Base-by-base conservation (phyloP, 1,140 invertebrate species). In the Euglossa dilemma region DNA sequence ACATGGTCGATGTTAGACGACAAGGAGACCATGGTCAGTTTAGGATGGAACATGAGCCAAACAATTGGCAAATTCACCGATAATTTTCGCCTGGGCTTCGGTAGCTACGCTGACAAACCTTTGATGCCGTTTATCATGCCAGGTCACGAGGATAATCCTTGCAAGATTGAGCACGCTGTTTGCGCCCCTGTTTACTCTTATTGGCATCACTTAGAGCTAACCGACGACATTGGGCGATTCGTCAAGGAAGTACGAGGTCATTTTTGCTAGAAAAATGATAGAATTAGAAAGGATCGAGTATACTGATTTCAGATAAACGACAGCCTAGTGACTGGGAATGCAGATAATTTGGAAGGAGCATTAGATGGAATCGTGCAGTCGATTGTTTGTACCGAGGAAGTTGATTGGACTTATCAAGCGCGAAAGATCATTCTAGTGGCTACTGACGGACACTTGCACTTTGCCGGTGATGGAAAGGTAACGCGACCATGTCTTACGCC, bases 1-100 rank as follows among this genome's bases (percentile, higher is more conserved):
- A 98, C 97, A 11, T 97, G 97, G 94, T 98, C 97, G 7, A 99
- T 99, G 98, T 95, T 95, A 87, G 97, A 98, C 88, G 97, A 98
- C 89, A 97, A 98, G 90, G 95, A 97, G 7, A 98, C 97, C 14
- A 90, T 99, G 45, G 96, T 96, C 5, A 94, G 95, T 50, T 91
- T 99, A n/a, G 97, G 97, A n/a, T 94, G 93, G 20, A 94, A 96
- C 74, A 95, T 98, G 64, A 96, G 95, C 23, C 85, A 92, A 20
- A 93, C 94, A 47, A 95, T 98, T 92, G 95, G 95, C 70, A 96
- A 96, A 77, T 96, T 99, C 63, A 99, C 98, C 0, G 96, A 95
- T 86, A 97, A 98, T 90, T 98, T 98, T 94, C 96, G 96, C 81
- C 92, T 97, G 9, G 97, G 97, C 8, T 97, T 97, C 91, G 97